Conservation (phyloP, 1,140 invertebrate species). For the Ceratoteleas bidentatus region DNA sequence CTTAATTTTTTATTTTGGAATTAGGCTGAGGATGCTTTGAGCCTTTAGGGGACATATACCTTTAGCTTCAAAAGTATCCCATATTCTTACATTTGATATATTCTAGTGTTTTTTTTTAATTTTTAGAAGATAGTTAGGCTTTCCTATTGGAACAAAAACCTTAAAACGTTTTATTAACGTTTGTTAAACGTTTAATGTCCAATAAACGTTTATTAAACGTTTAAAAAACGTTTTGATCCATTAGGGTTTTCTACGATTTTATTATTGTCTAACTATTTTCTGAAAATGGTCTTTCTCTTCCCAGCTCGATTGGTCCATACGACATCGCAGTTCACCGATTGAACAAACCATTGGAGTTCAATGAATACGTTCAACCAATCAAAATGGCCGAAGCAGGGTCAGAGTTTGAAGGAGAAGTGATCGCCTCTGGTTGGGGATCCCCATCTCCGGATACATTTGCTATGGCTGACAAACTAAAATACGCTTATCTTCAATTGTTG, state of each 20-base stretch:
- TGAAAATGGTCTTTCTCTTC: not conserved
- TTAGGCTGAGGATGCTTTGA: not conserved
- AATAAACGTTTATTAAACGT: no score
- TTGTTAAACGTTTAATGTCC: no score
- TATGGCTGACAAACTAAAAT: slow-evolving; percentile 50
- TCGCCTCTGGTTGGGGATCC: slow-evolving; percentile 81
- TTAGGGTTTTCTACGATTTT: no score
- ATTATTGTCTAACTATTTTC: no score
- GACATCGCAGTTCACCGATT: slow-evolving; percentile 85
- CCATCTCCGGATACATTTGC: slow-evolving; percentile 49
- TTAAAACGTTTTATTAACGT: no score
- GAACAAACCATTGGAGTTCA: slow-evolving; percentile 80
- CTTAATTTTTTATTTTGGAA: no score
- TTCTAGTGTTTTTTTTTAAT: no score
- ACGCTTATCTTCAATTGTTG: not conserved
- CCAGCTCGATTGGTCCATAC: slow-evolving; percentile 47
- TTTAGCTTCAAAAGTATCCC: no score
- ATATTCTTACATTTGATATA: no score
- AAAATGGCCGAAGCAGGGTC: slow-evolving; percentile 76
- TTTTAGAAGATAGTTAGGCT: no score
- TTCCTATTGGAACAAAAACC: no score
- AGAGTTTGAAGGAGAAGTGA: slow-evolving; percentile 74
- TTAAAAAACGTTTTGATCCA: not conserved
- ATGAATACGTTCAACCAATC: slow-evolving; percentile 81
- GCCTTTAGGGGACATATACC: no score